These are phyloP conservation scores for Sweltsa coloradensis DNA, from an alignment of 1,140 invertebrate genomes.

Conservation along the genomic window DNA sequence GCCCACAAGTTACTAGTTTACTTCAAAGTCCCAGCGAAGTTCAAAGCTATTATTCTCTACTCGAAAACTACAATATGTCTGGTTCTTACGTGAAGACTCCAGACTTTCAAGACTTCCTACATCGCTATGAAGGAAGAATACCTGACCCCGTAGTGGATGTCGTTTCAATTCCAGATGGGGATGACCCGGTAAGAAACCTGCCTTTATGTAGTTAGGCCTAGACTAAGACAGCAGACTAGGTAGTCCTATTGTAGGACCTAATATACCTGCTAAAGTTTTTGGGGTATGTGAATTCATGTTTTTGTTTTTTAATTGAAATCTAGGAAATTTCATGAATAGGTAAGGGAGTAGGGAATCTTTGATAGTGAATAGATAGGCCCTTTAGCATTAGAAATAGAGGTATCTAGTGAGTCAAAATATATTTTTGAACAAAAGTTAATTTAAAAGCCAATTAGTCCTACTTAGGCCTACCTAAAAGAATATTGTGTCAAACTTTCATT, in stretches of 20 bases:
- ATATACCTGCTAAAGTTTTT: not conserved
- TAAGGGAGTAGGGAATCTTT: too few relatives aligned
- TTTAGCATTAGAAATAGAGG: too few relatives aligned
- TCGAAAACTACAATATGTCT: constrained; percentile 20
- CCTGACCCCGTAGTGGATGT: constrained; percentile 5
- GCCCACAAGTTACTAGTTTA: not conserved
- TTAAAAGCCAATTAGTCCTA: too few relatives aligned
- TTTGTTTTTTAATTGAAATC: not conserved
- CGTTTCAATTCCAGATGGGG: not conserved
- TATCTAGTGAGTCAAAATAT: too few relatives aligned
- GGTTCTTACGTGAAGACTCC: constrained; percentile 37
- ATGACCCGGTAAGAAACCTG: constrained; percentile 12
- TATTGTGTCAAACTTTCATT: too few relatives aligned
- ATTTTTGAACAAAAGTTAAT: too few relatives aligned
- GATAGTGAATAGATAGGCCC: too few relatives aligned
- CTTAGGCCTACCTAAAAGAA: too few relatives aligned
- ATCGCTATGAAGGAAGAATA: constrained; percentile 29
- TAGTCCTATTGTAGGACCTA: not conserved
- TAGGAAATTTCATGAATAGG: too few relatives aligned
- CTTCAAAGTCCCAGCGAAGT: constrained; percentile 12
- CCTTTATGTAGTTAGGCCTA: not conserved
- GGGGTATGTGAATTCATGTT: not conserved
- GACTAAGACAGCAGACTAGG: not conserved
- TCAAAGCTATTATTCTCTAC: constrained; percentile 35
- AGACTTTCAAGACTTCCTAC: constrained; percentile 46